Evolutionary conservation across 2,797 vertebrate species (phyloP).

Genomic region (Okamejei kenojei): DNA sequence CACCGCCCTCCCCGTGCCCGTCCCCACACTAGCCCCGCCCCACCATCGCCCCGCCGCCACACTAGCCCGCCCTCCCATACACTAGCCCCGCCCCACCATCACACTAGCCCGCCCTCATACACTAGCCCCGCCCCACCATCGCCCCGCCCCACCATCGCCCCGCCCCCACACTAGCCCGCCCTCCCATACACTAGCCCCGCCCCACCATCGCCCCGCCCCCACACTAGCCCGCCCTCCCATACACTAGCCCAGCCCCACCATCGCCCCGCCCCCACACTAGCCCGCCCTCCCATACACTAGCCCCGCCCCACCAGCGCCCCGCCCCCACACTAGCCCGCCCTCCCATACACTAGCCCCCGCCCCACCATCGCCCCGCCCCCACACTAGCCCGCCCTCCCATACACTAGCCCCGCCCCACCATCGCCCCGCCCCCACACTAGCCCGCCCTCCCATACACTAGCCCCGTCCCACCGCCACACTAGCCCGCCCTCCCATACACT

Average conservation of each 20-base stretch:
- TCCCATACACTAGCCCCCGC: too few relatives aligned
- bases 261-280: background rate
- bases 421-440: background rate
- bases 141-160: fast-evolving
- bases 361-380: too few relatives aligned
- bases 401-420: too few relatives aligned
- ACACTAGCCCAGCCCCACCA: too few relatives aligned
- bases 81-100: fast-evolving
- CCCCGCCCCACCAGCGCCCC: too few relatives aligned
- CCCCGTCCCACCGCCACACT: fast-evolving
- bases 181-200: fast-evolving
- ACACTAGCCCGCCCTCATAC: background rate
- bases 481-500: background rate
- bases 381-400: too few relatives aligned
- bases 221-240: too few relatives aligned
- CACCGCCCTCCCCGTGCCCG: fast-evolving
- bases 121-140: background rate
- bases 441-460: fast-evolving
- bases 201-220: fast-evolving
- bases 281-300: too few relatives aligned
- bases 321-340: too few relatives aligned
- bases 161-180: fast-evolving
- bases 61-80: too few relatives aligned
- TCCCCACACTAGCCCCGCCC: too few relatives aligned
- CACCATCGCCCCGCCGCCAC: background rate